Evolutionary conservation across 2,888 invertebrate genomes (phyloP), one percentile per base, ranked within the genome.

Genomic region (Lasioglossum figueresi): DNA sequence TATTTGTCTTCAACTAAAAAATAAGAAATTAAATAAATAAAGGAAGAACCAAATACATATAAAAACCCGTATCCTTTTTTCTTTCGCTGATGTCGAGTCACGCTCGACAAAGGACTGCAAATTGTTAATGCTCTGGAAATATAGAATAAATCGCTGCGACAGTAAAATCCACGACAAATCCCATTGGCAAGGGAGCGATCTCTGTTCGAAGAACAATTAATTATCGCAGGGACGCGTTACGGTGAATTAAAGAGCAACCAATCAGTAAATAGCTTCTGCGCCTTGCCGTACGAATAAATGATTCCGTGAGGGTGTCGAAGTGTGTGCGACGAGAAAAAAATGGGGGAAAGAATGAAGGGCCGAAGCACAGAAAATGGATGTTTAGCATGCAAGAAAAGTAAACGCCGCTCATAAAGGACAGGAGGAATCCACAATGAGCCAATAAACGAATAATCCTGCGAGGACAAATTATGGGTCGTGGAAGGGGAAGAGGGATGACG

Each of bases 341-440:
- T 1, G 19, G 10, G 19, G 59, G 74, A n/a, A 34, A 70, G 43
- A 78, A 45, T 75, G 40, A 83, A 70, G 78, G 72, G 70, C 66
- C 23, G 66, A 34, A 76, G 80, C 70, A 79, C 78, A 84, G 72
- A 81, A 80, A 75, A 78, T 40, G 75, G 86, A 82, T 84, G 87
- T 88, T 92, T 90, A 91, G 82, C 88, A 92, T 92, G 91, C 92
- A 89, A 88, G 88, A 86, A 84, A 88, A 87, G 88, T 85, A 84
- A 87, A 84, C 88, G 88, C 80, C 85, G 87, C 88, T 92, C 90
- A 92, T 91, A 93, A 93, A 91, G 91, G 90, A 91, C 89, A 88
- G 88, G 90, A 92, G 92, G 93, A 92, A 93, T 92, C 89, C 88
- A 92, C 92, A 91, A 93, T 93, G 93, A 91, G 92, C 89, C 91